Evolutionary conservation across 2,113 vertebrate species (phyloP), one percentile per base, ranked within the genome.

Genomic region (Symphodus melops): DNA sequence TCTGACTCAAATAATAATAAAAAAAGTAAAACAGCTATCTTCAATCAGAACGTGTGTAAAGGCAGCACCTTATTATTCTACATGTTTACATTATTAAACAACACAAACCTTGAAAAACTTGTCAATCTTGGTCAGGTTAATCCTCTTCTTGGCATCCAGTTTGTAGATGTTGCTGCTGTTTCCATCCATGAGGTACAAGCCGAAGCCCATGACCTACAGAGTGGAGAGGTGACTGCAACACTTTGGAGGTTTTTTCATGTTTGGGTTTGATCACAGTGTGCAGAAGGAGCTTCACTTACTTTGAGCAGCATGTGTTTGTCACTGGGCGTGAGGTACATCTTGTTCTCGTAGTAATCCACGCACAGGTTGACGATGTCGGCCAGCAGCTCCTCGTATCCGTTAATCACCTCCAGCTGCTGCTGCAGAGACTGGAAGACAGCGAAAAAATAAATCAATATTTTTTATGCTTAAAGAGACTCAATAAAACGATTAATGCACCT

Each of bases 241-340:
- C 19, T 48, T 48, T 8, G 19, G 25, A 12, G 17, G 1, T 51
- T 13, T 8, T n/a, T 51, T 13, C 6, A 16, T 19, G n/a, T n/a
- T 9, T 9, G 16, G 9, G 25, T 7, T 53, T 2, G 25, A 17
- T 17, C 16, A 7, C 20, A 42, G 53, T 52, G 61, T 66, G 68
- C 9, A 5, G 3, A 28, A 7, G 7, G 48, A 20, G 17, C 48
- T 0, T 20, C 14, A 68, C 93, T 74, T 90, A 99, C 98, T 90
- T 99, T 99, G 72, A 99, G 95, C 63, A 99, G 94, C 96, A 97
- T 99, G 86, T 99, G 98, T 44, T 99, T 99, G 88, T 99, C 98
- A 36, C 90, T 95, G 77, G 98, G 98, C 0, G 98, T 99, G 81
- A 99, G 91, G 85, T 99, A 99, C 98, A 99, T 96, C 91, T 98